phyloP scores from a whole-genome alignment of 2,888 invertebrate species.

The Mayetiola destructor region DNA sequence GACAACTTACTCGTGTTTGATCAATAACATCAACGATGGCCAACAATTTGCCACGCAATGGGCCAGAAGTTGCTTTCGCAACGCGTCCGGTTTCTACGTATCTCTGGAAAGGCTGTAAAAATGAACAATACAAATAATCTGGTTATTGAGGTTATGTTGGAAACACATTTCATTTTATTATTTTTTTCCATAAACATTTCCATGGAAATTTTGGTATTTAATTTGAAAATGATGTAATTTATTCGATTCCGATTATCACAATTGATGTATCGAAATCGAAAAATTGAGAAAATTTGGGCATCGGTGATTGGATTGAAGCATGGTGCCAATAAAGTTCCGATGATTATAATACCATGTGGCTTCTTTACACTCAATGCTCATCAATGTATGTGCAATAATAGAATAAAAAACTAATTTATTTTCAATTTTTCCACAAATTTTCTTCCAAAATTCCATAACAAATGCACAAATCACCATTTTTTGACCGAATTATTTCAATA shows the following conservation, averaged over 20 bases:
- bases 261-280: too few relatives aligned
- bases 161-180: too few relatives aligned
- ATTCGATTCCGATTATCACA: too few relatives aligned
- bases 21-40: slow-evolving; percentile 94
- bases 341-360: not conserved
- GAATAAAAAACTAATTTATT: not conserved
- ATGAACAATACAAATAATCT: not conserved
- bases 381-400: not conserved
- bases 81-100: slow-evolving; percentile 97
- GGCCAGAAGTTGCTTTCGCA: slow-evolving; percentile 85
- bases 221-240: too few relatives aligned
- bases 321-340: not conserved
- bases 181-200: too few relatives aligned
- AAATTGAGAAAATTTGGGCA: not conserved
- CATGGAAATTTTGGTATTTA: too few relatives aligned
- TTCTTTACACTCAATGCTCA: slow-evolving; percentile 1
- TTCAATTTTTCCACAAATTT: not conserved
- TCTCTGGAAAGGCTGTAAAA: slow-evolving; percentile 65
- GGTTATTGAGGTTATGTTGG: not conserved
- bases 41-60: slow-evolving; percentile 79
- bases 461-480: slow-evolving; percentile 3
- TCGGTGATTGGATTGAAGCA: not conserved
- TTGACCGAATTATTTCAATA: not conserved
- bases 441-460: not conserved
- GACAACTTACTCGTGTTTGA: slow-evolving; percentile 65